A percentile compares a stretch with the other conserved stretches of the same genome.
These are phyloP conservation scores for Rhinogobius similis DNA, from an alignment of 2,113 vertebrate species.

Conservation along the genomic window DNA sequence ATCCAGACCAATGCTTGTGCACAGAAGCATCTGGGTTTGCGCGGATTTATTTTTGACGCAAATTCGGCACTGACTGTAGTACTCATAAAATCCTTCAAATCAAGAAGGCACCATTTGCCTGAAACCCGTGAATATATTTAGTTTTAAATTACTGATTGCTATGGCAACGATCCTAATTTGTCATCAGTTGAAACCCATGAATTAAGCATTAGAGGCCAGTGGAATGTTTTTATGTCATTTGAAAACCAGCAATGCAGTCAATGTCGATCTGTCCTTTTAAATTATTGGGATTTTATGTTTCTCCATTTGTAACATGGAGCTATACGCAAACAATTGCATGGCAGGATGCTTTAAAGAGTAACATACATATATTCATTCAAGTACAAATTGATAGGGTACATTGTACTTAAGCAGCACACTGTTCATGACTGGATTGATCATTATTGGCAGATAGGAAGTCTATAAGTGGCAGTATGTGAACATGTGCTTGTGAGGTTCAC, in stretches of 20 bases:
- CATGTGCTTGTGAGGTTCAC: conserved; percentile 18
- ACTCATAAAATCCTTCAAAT: too few species aligned
- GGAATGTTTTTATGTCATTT: too few species aligned
- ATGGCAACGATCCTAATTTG: too few species aligned
- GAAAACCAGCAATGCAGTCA: conserved; percentile 15
- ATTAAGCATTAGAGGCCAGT: too few species aligned
- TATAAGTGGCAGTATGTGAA: conserved; percentile 6
- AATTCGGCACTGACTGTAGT: too few species aligned
- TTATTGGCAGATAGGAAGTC: conserved; percentile 29
- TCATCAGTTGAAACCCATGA: too few species aligned
- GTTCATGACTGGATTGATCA: conserved; percentile 34
- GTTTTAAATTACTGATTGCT: too few species aligned
- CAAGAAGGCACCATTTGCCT: too few species aligned
- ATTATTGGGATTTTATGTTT: conserved; percentile 33
- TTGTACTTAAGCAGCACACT: not conserved
- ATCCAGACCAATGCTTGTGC: too few species aligned
- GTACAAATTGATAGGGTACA: not conserved
- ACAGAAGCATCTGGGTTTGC: too few species aligned
- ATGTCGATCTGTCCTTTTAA: conserved; percentile 47
- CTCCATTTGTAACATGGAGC: conserved; percentile 11
- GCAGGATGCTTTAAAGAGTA: not conserved
- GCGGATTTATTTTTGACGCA: too few species aligned
- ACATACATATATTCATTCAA: conserved; percentile 21
- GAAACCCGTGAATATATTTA: too few species aligned
- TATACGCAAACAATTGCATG: not conserved